Percentiles rank a stretch among this genome's conserved stretches.
These are phyloP conservation scores for Busseola fusca DNA, from an alignment of 2,888 invertebrate species.

Conservation along the genomic window DNA sequence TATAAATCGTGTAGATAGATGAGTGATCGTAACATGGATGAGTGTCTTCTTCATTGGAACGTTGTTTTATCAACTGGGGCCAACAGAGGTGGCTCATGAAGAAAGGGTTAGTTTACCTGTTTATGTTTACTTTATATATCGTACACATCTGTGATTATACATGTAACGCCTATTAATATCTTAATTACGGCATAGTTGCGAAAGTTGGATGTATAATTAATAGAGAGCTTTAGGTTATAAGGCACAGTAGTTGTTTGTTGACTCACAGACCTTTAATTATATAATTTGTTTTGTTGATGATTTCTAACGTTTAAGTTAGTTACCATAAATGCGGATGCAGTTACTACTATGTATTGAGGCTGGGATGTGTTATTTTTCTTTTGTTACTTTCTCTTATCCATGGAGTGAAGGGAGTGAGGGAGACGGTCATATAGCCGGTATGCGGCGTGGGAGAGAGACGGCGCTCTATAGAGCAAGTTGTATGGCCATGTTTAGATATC, in stretches of 20 bases:
- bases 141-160: conserved; percentile 63
- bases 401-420: conserved; percentile 86
- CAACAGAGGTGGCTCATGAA: conserved; percentile 88
- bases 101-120: conserved; percentile 88
- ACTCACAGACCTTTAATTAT: conserved; percentile 62
- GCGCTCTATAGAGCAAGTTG: conserved; percentile 77
- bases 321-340: conserved; percentile 67
- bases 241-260: conserved; percentile 73
- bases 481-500: conserved; percentile 68
- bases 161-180: conserved; percentile 69
- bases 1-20: conserved; percentile 84
- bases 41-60: conserved; percentile 84
- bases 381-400: conserved; percentile 88
- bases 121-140: conserved; percentile 79
- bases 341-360: conserved; percentile 75
- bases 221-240: conserved; percentile 77
- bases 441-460: conserved; percentile 74
- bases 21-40: conserved; percentile 87
- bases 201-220: conserved; percentile 66
- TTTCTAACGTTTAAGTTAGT: conserved; percentile 53
- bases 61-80: conserved; percentile 85
- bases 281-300: conserved; percentile 47
- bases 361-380: conserved; percentile 85
- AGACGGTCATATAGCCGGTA: conserved; percentile 69
- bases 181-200: conserved; percentile 66